Base-by-base conservation (phyloP, 2,888 invertebrate genomes). In the Cryptocephalus moraei region DNA sequence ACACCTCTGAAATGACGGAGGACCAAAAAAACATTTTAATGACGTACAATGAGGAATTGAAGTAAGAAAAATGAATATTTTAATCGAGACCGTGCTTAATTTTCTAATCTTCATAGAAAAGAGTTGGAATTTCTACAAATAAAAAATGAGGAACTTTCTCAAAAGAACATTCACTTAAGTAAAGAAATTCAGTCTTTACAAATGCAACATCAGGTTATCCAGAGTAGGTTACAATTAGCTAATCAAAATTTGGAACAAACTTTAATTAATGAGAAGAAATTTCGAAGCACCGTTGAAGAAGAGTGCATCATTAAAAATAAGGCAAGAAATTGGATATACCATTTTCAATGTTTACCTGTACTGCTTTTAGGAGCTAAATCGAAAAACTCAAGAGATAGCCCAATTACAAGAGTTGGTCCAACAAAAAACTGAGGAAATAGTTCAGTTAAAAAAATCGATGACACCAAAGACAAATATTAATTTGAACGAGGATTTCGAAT, bases 161-260 rank as follows among this genome's bases (percentile, higher is more conserved):
- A 75, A 38, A 76, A 75, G 63, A 58, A 78, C 22, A 69, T 69
- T 48, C 70, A 70, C 58, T 60, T 75, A 45, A 67, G 70, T 13
- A 68, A 66, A 43, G 79, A 80, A 54, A 63, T 72, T 1, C 64
- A 59, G 31, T 61, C 57, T 13, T 49, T 68, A 11, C 68, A 68
- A 55, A 63, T 66, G 53, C 72, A 69, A 48, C 62, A 64, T 32
- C 63, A 71, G 36, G 62, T 68, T 46, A 59, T 66, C 33, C 71
- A 72, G 50, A 71, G 71, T 58, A 62, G 71, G 14, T 56, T 66
- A 13, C 71, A 73, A 42, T 56, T 56, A 51, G 66, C 58, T 54
- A 68, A 58, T 55, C 67, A 61, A 59, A 60, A 50, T 50, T 66
- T 68, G 13, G 70, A 75, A 55, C 70, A 57, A 53, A 63, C 48